Conservation (phyloP, 2,113 vertebrate species). For the Arvicanthis niloticus region DNA sequence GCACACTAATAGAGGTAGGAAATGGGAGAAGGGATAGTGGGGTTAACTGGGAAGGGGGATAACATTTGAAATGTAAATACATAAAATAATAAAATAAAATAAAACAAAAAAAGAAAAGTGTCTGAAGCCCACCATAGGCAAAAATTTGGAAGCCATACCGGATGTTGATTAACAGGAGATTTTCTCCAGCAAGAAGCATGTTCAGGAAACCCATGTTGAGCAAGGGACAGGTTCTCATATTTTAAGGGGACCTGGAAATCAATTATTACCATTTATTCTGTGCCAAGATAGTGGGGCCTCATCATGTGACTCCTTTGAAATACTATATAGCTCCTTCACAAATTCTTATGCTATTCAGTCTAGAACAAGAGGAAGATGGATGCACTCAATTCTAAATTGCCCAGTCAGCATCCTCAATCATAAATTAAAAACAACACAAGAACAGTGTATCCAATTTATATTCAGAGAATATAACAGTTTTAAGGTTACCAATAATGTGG, state of each 20-base stretch:
- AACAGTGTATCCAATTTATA: not conserved
- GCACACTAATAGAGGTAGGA: too few relatives aligned
- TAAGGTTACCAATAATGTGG: not conserved
- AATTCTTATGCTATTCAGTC: not conserved
- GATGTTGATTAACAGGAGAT: not conserved
- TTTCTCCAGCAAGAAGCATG: not conserved
- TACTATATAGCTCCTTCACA: not conserved
- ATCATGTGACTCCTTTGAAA: not conserved
- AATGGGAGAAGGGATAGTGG: too few relatives aligned
- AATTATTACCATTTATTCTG: not conserved
- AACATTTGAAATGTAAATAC: too few relatives aligned
- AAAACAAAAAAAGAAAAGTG: not conserved
- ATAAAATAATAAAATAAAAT: too few relatives aligned
- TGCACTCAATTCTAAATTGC: not conserved
- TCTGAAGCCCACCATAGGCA: not conserved
- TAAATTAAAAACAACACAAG: slow-evolving; percentile 55
- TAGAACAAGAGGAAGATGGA: not conserved
- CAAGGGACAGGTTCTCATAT: not conserved
- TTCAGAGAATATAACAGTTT: not conserved
- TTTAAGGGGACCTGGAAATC: not conserved
- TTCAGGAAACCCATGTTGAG: not conserved
- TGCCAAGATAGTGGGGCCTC: not conserved
- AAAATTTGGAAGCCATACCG: not conserved
- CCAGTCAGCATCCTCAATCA: slow-evolving; percentile 69
- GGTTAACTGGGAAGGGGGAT: too few relatives aligned